Conservation (phyloP, 2,797 vertebrate genomes). For the Phrynocephalus forsythii region DNA sequence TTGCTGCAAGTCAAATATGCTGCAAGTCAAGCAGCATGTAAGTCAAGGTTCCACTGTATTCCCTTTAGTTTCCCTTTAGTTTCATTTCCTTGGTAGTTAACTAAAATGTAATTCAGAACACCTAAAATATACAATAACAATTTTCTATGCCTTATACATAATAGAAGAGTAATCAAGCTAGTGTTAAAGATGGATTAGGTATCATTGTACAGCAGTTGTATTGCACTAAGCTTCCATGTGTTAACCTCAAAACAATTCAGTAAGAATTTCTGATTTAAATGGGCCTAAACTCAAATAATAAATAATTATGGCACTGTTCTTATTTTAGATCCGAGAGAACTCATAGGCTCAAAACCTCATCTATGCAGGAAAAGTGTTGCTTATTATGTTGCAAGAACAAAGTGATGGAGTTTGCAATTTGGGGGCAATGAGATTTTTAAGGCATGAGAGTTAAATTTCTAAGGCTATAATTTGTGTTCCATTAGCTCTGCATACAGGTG, state of each 20-base stretch:
- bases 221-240: not conserved
- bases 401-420: not conserved
- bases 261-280: constrained; percentile 16
- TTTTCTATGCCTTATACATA: not conserved
- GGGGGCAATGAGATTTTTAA: not conserved
- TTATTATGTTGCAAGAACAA: constrained; percentile 7
- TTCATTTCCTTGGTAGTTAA: constrained; percentile 7
- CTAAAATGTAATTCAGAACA: not conserved
- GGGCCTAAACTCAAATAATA: not conserved
- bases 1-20: too few relatives aligned
- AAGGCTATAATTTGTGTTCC: constrained; percentile 3
- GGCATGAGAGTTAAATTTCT: not conserved
- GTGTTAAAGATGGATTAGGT: not conserved
- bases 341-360: constrained; percentile 3
- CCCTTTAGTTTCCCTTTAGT: not conserved
- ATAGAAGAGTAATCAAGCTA: not conserved
- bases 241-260: not conserved
- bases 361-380: not conserved
- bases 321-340: not conserved
- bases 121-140: not conserved
- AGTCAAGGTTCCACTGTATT: too few relatives aligned
- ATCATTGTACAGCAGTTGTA: not conserved
- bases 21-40: too few relatives aligned
- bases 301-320: not conserved
- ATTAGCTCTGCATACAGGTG: not conserved